These are phyloP conservation scores for Cantharis rufa DNA, from an alignment of 2,888 invertebrate species.

Conservation along the genomic window DNA sequence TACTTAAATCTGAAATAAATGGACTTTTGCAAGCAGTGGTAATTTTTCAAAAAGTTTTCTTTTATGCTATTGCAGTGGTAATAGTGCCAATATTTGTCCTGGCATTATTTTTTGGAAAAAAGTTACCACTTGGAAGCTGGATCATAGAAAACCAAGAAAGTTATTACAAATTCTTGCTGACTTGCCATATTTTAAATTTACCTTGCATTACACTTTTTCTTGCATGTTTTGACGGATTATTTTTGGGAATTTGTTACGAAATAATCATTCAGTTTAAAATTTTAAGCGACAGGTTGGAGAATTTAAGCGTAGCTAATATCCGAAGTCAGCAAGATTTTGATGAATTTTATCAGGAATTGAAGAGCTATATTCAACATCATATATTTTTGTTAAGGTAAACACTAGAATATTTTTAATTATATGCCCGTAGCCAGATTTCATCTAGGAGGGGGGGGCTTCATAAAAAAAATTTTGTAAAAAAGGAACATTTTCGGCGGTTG, in stretches of 20 bases:
- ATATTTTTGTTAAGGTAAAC: neutral
- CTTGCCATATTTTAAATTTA: neutral
- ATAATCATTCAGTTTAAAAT: neutral
- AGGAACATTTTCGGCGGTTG: too few relatives aligned
- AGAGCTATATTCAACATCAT: neutral
- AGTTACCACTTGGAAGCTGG: neutral
- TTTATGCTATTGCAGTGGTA: neutral
- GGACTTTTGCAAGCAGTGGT: neutral
- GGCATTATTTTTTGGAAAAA: neutral
- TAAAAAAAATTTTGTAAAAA: too few relatives aligned
- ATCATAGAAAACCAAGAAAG: neutral
- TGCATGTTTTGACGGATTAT: neutral
- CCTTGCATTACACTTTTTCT: neutral
- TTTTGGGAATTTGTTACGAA: neutral
- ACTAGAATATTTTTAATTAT: too few relatives aligned
- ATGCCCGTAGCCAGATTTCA: too few relatives aligned
- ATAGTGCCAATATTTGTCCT: neutral
- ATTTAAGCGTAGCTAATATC: neutral
- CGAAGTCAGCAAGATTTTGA: neutral
- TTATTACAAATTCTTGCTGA: neutral
- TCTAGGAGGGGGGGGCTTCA: too few relatives aligned
- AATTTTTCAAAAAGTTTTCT: neutral
- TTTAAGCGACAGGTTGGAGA: neutral
- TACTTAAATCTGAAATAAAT: neutral
- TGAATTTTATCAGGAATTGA: neutral